Conservation (phyloP, 2,113 vertebrate species). For the Corvus hawaiiensis region DNA sequence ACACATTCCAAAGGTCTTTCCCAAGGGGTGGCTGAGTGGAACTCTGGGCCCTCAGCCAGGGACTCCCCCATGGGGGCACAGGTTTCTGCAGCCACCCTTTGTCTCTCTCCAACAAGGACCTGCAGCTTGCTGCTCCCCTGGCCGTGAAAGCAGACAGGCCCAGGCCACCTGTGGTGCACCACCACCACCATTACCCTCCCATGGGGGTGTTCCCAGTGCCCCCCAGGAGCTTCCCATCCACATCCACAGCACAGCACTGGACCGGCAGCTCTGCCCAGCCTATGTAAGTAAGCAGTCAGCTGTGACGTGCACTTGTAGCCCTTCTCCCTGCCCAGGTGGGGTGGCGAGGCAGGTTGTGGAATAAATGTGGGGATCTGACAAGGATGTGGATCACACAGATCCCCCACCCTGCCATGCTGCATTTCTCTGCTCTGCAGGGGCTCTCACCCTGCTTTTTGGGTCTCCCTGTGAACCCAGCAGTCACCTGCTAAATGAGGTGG, state of each 20-base stretch:
- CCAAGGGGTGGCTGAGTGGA: not conserved
- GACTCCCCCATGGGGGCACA: rapidly evolving
- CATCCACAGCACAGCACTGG: constrained; percentile 1
- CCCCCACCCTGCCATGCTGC: not conserved
- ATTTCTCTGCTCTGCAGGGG: not conserved
- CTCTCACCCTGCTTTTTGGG: not conserved
- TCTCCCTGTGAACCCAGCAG: not conserved
- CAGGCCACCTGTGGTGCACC: constrained; percentile 68
- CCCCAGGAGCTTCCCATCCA: constrained; percentile 27
- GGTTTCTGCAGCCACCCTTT: not conserved
- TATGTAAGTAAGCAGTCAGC: constrained; percentile 40
- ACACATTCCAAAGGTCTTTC: not conserved
- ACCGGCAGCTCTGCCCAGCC: constrained; percentile 49
- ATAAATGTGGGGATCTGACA: not conserved
- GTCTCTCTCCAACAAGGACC: constrained; percentile 47
- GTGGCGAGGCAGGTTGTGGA: not conserved
- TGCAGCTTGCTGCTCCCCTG: constrained; percentile 4
- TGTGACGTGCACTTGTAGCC: rapidly evolving
- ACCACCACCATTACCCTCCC: constrained; percentile 81
- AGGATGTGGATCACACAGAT: not conserved
- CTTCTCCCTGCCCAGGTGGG: not conserved
- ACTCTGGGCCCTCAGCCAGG: too few species aligned
- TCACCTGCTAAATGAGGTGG: not conserved
- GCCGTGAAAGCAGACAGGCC: constrained; percentile 58
- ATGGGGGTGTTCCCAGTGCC: not conserved